Conservation (phyloP, 2,888 invertebrate genomes). For the Trimorus sp. region DNA sequence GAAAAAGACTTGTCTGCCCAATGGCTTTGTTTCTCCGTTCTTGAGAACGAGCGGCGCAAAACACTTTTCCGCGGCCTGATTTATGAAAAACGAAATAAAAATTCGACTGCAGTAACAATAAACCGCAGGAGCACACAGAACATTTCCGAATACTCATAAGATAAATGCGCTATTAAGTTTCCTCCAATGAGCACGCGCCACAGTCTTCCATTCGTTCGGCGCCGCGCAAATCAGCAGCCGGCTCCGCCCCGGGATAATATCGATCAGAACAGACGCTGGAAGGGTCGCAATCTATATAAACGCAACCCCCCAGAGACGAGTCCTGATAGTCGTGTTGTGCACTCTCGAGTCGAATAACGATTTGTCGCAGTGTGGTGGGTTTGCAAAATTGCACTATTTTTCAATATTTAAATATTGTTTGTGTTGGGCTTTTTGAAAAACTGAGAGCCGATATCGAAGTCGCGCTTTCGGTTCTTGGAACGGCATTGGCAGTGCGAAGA, state of each 20-base stretch:
- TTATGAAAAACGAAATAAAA: constrained; percentile 71
- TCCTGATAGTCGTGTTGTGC: constrained; percentile 50
- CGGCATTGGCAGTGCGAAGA: neutral
- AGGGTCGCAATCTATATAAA: constrained; percentile 73
- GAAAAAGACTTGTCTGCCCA: neutral
- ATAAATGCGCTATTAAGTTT: constrained; percentile 72
- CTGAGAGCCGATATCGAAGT: neutral
- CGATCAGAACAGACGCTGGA: constrained; percentile 72
- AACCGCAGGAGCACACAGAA: constrained; percentile 72
- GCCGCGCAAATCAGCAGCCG: constrained; percentile 70
- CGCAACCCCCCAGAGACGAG: constrained; percentile 68
- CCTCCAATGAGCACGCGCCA: constrained; percentile 58
- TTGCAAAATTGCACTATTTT: neutral
- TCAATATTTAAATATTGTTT: too few relatives aligned
- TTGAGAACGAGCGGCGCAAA: constrained; percentile 28
- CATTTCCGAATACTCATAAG: constrained; percentile 53
- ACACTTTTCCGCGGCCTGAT: constrained; percentile 26
- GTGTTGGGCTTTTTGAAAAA: too few relatives aligned
- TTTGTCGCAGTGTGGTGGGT: neutral
- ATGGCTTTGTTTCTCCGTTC: neutral
- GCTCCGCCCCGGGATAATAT: constrained; percentile 79
- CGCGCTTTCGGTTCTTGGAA: neutral
- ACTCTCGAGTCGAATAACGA: neutral
- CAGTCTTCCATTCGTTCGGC: constrained; percentile 69
- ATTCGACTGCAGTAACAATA: constrained; percentile 75